Percentiles rank a stretch among this genome's conserved stretches.
Conservation (phyloP, 1,140 invertebrate genomes). For the Drosophila ohnishii region DNA sequence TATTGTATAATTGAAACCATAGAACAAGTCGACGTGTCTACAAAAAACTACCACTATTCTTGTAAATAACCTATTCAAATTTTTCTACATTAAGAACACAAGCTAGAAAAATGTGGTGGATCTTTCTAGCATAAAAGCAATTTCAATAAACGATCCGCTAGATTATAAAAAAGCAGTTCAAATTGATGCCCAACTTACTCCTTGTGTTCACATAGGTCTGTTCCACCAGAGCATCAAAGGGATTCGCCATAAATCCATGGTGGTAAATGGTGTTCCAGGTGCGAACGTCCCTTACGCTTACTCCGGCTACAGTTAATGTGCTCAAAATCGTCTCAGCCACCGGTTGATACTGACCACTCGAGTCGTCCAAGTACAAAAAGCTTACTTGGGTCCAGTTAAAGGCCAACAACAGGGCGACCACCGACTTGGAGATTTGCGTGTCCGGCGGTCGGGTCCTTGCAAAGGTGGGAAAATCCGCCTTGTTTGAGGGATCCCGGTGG, state of each 20-base stretch:
- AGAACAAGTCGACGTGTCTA: too few species aligned
- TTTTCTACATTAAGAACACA: too few species aligned
- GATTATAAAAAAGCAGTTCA: too few species aligned
- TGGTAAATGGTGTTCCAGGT: conserved; percentile 91
- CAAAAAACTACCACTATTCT: too few species aligned
- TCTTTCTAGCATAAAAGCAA: too few species aligned
- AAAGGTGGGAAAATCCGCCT: conserved; percentile 94
- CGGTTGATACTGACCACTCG: conserved; percentile 88
- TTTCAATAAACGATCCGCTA: too few species aligned
- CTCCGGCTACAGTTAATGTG: conserved; percentile 87
- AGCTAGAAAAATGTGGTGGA: too few species aligned
- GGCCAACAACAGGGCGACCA: conserved; percentile 89
- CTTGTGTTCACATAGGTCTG: conserved; percentile 90
- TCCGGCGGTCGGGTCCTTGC: conserved; percentile 95
- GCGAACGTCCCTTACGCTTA: conserved; percentile 86
- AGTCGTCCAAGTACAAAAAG: conserved; percentile 88
- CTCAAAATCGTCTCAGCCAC: conserved; percentile 89
- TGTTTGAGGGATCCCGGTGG: conserved; percentile 93
- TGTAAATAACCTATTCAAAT: too few species aligned
- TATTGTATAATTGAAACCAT: too few species aligned
- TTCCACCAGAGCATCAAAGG: conserved; percentile 90
- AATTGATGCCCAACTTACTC: conserved; percentile 86
- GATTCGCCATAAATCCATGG: conserved; percentile 90
- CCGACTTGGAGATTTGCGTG: conserved; percentile 95
- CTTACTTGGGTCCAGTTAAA: conserved; percentile 93